Evolutionary conservation across 2,113 vertebrate species (phyloP).

Genomic region (Bos indicus): DNA sequence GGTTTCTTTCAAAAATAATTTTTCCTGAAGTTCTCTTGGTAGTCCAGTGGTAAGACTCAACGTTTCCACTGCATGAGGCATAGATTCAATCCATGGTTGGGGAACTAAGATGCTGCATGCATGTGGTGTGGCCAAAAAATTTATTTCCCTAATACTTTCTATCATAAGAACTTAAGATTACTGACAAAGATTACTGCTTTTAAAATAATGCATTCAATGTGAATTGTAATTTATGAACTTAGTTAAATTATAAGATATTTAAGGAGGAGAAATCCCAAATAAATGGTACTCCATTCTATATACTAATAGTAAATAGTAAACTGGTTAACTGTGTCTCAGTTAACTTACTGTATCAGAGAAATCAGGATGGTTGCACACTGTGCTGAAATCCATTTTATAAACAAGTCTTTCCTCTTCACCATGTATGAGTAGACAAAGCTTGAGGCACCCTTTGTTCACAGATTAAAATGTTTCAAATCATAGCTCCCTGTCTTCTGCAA

Average conservation of each 20-base stretch:
- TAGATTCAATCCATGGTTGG: background rate
- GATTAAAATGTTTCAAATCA: conserved; percentile 4
- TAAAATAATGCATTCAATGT: background rate
- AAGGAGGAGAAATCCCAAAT: background rate
- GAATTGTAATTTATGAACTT: background rate
- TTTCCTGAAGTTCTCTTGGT: background rate
- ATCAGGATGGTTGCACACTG: background rate
- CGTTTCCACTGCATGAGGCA: background rate
- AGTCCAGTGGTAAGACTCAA: background rate
- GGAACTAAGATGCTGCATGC: background rate
- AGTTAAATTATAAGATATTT: background rate
- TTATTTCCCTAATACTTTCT: background rate
- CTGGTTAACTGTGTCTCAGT: background rate
- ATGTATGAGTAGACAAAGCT: background rate
- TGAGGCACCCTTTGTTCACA: background rate
- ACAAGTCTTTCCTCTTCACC: background rate
- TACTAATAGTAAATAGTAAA: background rate
- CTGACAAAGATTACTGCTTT: background rate
- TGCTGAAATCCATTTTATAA: background rate
- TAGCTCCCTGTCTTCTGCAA: background rate
- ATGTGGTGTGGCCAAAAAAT: rapidly evolving
- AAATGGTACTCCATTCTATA: background rate
- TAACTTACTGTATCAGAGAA: background rate
- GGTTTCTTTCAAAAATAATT: background rate
- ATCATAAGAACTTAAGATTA: background rate